Conservation (phyloP, 2,113 vertebrate species). For the Lophotis ruficrista region DNA sequence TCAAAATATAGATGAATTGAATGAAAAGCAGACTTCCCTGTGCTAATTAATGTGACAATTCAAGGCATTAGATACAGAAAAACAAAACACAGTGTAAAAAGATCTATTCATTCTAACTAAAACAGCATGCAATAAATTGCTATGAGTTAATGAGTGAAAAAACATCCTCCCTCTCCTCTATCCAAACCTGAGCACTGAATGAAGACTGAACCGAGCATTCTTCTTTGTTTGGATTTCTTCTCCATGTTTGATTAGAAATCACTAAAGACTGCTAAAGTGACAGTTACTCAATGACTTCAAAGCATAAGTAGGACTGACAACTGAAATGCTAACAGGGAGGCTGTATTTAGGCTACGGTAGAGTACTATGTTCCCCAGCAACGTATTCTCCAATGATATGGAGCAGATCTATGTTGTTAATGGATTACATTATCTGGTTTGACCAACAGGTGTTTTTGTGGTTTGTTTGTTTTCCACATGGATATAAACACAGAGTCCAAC, state of each 20-base stretch:
- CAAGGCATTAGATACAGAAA: not conserved
- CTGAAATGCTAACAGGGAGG: not conserved
- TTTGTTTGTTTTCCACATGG: not conserved
- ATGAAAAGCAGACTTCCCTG: not conserved
- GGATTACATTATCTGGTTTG: not conserved
- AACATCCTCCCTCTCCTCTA: not conserved
- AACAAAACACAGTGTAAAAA: not conserved
- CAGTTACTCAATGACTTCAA: not conserved
- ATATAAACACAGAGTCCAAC: not conserved
- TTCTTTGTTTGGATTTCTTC: not conserved
- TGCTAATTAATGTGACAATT: not conserved
- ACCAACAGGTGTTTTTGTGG: not conserved
- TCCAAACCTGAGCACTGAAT: not conserved
- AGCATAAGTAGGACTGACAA: not conserved
- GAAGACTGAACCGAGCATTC: not conserved
- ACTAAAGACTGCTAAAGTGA: not conserved
- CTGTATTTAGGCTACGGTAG: not conserved
- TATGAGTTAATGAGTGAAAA: not conserved
- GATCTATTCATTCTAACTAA: not conserved
- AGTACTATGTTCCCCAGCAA: fast-evolving
- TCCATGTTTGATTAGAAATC: not conserved
- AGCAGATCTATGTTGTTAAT: not conserved
- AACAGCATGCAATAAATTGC: not conserved
- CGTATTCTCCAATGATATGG: not conserved
- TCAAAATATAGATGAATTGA: not conserved